phyloP scores from a whole-genome alignment of 2,888 invertebrate species.

The Lasius fuliginosus region DNA sequence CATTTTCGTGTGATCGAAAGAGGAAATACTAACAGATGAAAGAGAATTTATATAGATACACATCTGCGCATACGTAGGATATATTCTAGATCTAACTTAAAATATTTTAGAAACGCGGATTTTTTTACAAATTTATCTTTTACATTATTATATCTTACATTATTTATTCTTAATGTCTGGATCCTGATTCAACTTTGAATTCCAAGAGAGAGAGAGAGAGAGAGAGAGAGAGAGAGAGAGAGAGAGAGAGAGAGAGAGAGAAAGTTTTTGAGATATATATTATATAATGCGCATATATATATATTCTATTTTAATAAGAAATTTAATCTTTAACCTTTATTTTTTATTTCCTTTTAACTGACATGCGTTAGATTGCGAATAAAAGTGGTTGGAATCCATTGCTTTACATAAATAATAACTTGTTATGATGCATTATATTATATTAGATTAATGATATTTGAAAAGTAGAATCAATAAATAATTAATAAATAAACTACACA shows the following conservation, averaged over 20 bases:
- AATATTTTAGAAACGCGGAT: not conserved
- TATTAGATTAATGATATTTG: not conserved
- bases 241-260: not conserved
- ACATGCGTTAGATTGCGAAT: too few relatives aligned
- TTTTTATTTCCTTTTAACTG: not conserved
- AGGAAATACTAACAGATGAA: slow-evolving; percentile 13
- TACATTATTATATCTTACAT: not conserved
- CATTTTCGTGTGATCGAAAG: not conserved
- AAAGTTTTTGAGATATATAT: not conserved
- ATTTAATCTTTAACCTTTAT: not conserved
- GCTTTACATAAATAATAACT: not conserved
- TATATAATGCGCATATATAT: not conserved
- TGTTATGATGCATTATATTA: not conserved
- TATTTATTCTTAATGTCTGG: not conserved
- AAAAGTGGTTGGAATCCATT: not conserved
- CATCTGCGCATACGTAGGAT: not conserved
- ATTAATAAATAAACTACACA: not conserved
- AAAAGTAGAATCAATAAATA: not conserved
- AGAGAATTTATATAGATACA: not conserved
- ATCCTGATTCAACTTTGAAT: not conserved
- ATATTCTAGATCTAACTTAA: not conserved
- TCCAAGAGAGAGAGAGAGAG: not conserved
- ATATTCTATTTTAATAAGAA: not conserved
- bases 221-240: not conserved
- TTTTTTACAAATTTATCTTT: not conserved